Evolutionary conservation across 2,797 vertebrate genomes (phyloP), one percentile per base, ranked within the genome.

Genomic region (Staurois parvus): DNA sequence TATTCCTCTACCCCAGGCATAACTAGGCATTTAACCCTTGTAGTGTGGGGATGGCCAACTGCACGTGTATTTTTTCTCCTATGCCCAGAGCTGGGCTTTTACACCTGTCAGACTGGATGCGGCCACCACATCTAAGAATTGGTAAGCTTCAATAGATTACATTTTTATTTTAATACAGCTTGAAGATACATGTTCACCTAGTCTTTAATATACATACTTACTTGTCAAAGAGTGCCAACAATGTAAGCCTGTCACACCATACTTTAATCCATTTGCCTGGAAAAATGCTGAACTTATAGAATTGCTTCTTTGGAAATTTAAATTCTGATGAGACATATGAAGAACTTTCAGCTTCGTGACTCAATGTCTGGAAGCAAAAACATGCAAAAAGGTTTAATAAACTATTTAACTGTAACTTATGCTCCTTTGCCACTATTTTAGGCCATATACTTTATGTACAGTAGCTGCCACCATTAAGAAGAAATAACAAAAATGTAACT

Each of bases 231-330:
- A 99, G 88, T 0, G 98, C 95, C 85, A 98, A 72, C 88, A 99
- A 92, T 62, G 98, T 94, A 72, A 99, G 95, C 4, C 98, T 93
- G 91, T 99, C 96, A 0, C 98, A 98, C 91, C 97, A 95, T 91
- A 99, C 93, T 92, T 96, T 97, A 89, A 99, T 94, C 97, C 96
- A 97, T 90, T 96, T 99, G 84, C 98, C 98, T 37, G 98, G 98
- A 89, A 97, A 98, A 67, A 99, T 90, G 88, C 95, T 94, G 42
- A 98, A 95, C 90, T 96, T 98, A 93, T 99, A 98, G 90, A 98
- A 98, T 79, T 98, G 94, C 87, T 96, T 96, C 66, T 91, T 94
- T 86, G 94, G 95, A 7, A 97, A 95, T 83, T 96, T 98, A 87
- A 96, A 94, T 76, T 96, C 96, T 52, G 94, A 95, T 24, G 97